Conservation (phyloP, 2,888 invertebrate genomes). For the Pollenia labialis region DNA sequence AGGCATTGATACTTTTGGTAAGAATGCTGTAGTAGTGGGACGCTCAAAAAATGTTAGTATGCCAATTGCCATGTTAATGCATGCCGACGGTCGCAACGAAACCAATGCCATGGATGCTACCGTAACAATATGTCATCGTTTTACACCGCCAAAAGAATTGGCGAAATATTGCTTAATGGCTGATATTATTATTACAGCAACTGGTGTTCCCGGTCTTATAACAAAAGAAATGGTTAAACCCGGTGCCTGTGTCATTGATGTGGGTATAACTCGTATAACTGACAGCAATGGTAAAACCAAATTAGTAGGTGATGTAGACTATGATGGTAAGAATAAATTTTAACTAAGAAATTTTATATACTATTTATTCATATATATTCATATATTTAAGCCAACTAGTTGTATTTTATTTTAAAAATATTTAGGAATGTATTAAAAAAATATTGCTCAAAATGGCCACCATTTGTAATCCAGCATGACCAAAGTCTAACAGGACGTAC, state of each 20-base stretch:
- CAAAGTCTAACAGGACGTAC: too few relatives aligned
- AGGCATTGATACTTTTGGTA: conserved; percentile 92
- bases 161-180: conserved; percentile 86
- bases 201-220: conserved; percentile 90
- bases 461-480: too few relatives aligned
- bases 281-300: conserved; percentile 88
- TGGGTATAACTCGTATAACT: conserved; percentile 91
- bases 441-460: too few relatives aligned
- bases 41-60: conserved; percentile 96
- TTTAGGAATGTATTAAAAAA: too few relatives aligned
- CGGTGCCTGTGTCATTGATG: conserved; percentile 94
- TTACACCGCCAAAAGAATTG: conserved; percentile 92
- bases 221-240: conserved; percentile 94
- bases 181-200: conserved; percentile 84
- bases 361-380: too few relatives aligned
- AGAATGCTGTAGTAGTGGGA: conserved; percentile 94
- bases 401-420: too few relatives aligned
- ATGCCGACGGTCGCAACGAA: conserved; percentile 89
- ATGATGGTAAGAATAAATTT: conserved; percentile 86
- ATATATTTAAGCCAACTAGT: too few relatives aligned
- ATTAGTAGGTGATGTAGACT: conserved; percentile 95
- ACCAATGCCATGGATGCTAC: conserved; percentile 93
- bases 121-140: conserved; percentile 94
- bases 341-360: background rate
- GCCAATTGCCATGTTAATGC: conserved; percentile 93